Conservation (phyloP, 2,797 vertebrate genomes). For the Florisuga fusca region DNA sequence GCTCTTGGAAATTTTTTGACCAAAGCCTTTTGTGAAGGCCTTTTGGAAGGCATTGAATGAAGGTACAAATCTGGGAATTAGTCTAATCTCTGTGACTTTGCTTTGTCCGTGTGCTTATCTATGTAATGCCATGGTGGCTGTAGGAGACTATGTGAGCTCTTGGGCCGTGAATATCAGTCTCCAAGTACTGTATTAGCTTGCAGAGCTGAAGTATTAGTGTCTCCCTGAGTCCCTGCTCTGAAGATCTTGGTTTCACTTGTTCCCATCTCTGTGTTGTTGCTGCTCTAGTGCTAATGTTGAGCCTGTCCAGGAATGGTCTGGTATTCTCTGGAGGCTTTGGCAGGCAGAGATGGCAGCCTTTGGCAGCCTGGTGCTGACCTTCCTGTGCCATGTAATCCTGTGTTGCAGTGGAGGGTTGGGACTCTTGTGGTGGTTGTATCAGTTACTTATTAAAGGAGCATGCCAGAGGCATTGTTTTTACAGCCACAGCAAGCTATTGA, state of each 20-base stretch:
- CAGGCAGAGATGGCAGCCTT: background rate
- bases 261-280: background rate
- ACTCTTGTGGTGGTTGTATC: background rate
- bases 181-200: background rate
- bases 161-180: background rate
- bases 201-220: background rate
- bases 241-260: conserved; percentile 9
- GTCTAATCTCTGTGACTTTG: conserved; percentile 27
- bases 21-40: conserved; percentile 39
- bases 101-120: conserved; percentile 38
- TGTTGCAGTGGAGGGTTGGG: background rate
- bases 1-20: background rate
- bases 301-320: background rate
- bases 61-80: conserved; percentile 24
- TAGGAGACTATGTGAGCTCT: background rate
- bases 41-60: conserved; percentile 1
- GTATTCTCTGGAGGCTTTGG: background rate
- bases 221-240: background rate
- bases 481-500: background rate
- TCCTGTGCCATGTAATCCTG: background rate
- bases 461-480: background rate
- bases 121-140: background rate
- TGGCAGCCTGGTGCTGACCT: background rate
- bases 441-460: background rate
- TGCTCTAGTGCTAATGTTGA: background rate